Percentiles rank a stretch among this genome's conserved stretches.
Conservation (phyloP, 2,797 vertebrate species). For the Dipus sagitta region DNA sequence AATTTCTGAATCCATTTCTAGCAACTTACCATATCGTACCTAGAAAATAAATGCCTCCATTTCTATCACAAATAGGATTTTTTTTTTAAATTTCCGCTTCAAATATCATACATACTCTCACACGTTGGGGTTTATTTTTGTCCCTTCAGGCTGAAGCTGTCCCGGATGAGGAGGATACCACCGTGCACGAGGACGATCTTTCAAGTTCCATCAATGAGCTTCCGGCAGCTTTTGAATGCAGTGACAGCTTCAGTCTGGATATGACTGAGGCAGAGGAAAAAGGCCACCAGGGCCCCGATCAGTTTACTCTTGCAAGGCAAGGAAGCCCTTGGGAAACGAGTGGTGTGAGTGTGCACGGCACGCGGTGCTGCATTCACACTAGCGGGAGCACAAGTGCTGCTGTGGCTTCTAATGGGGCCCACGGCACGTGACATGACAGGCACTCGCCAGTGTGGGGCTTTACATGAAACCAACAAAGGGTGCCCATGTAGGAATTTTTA, state of each 20-base stretch:
- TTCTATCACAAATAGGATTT: neutral
- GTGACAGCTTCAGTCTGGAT: slow-evolving; percentile 91
- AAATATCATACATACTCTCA: neutral
- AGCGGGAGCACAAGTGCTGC: neutral
- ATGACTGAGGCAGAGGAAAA: slow-evolving; percentile 91
- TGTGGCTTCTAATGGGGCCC: neutral
- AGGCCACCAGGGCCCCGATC: slow-evolving; percentile 89
- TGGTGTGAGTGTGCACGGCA: accelerated
- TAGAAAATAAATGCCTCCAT: neutral
- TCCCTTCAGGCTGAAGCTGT: slow-evolving; percentile 87
- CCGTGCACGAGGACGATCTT: slow-evolving; percentile 91
- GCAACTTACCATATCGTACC: neutral
- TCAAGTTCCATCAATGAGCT: slow-evolving; percentile 92
- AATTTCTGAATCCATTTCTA: neutral
- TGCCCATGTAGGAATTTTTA: neutral
- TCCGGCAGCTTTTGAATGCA: slow-evolving; percentile 90
- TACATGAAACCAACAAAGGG: neutral
- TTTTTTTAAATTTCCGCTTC: neutral
- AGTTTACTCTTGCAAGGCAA: slow-evolving; percentile 92
- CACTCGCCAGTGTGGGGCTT: neutral
- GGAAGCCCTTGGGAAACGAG: neutral
- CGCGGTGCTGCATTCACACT: accelerated
- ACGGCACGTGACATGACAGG: neutral
- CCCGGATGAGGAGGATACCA: slow-evolving; percentile 91
- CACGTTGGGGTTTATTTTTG: neutral